Conservation (phyloP, 2,888 invertebrate species). For the Aleiodes alternator region DNA sequence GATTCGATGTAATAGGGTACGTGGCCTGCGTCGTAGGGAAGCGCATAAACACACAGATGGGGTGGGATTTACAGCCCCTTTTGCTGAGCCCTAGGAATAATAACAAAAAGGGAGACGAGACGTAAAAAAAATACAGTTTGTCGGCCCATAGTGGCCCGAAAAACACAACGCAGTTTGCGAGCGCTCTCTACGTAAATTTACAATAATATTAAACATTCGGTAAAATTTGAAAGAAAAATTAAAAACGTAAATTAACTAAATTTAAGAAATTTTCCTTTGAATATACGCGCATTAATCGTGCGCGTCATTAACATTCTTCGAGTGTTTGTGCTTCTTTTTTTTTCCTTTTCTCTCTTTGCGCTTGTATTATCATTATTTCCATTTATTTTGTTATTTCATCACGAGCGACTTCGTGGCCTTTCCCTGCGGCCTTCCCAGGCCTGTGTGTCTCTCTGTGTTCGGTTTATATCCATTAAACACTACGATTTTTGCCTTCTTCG, state of each 20-base stretch:
- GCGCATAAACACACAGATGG: slow-evolving; percentile 39
- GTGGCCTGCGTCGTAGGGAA: slow-evolving; percentile 49
- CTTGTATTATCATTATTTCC: neutral
- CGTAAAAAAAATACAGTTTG: neutral
- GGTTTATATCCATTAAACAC: neutral
- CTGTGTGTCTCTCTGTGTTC: neutral
- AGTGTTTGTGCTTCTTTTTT: slow-evolving; percentile 5
- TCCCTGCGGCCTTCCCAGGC: slow-evolving; percentile 56
- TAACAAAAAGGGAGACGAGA: slow-evolving; percentile 16
- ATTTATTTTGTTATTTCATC: slow-evolving; percentile 44
- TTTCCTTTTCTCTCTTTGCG: no score
- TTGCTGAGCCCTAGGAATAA: slow-evolving; percentile 21
- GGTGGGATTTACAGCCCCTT: slow-evolving; percentile 33
- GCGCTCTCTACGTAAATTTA: slow-evolving; percentile 16
- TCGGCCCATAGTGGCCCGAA: slow-evolving; percentile 30
- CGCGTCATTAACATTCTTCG: slow-evolving; percentile 21
- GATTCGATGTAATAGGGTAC: slow-evolving; percentile 45
- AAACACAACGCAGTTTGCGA: slow-evolving; percentile 16
- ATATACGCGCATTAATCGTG: neutral
- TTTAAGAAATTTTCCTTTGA: neutral
- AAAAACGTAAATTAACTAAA: neutral
- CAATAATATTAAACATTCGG: neutral
- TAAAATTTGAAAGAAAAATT: neutral
- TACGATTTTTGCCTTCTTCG: neutral
- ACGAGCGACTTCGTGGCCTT: slow-evolving; percentile 55